A percentile compares a stretch with the other conserved stretches of the same genome.
phyloP scores from a whole-genome alignment of 2,113 vertebrate species.

The Tyto alba region DNA sequence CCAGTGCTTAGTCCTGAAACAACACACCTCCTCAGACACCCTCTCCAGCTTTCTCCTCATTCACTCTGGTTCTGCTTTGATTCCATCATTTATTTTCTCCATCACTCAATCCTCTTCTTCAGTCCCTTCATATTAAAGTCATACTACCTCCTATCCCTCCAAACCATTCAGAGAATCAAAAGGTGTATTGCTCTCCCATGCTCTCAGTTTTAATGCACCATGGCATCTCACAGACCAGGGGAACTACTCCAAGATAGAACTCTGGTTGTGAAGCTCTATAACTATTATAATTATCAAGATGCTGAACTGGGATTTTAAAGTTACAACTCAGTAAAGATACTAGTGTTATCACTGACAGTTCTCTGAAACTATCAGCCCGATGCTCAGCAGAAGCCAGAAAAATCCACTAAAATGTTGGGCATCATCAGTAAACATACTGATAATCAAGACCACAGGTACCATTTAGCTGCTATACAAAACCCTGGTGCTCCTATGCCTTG shows the following conservation, averaged over 20 bases:
- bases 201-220: not conserved
- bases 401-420: not conserved
- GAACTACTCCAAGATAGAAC: not conserved
- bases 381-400: not conserved
- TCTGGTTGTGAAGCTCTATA: not conserved
- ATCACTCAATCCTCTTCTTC: not conserved
- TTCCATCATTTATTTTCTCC: not conserved
- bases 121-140: not conserved
- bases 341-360: not conserved
- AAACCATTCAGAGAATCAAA: not conserved
- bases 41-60: not conserved
- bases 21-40: not conserved
- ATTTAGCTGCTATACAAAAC: not conserved
- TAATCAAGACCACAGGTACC: not conserved
- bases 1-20: not conserved
- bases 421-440: not conserved
- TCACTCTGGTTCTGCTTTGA: not conserved
- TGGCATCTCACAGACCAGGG: not conserved
- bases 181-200: not conserved
- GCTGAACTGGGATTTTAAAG: not conserved
- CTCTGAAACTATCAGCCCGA: not conserved
- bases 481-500: not conserved
- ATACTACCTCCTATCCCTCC: not conserved
- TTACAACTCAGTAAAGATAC: not conserved
- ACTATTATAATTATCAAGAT: not conserved